These are phyloP conservation scores for Todiramphus saurophagus DNA, from an alignment of 2,113 vertebrate genomes.

Conservation along the genomic window DNA sequence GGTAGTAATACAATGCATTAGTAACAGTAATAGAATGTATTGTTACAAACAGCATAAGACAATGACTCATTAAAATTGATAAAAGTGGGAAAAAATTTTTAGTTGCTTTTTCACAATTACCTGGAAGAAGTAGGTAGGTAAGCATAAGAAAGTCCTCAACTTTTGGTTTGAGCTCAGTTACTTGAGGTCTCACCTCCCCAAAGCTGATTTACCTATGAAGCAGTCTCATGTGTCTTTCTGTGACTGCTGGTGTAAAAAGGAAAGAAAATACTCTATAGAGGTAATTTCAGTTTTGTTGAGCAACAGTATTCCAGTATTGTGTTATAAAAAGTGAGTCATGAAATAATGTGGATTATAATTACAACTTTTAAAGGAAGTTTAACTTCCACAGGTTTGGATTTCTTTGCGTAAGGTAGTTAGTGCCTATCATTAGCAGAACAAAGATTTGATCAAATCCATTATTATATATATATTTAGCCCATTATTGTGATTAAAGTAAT, in stretches of 20 bases:
- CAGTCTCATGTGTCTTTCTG: background rate
- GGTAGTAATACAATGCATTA: background rate
- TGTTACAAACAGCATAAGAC: background rate
- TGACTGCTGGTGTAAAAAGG: background rate
- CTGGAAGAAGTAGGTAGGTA: background rate
- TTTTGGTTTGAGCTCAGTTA: background rate
- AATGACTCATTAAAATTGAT: background rate
- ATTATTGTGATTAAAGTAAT: conserved; percentile 13
- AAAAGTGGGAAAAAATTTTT: background rate
- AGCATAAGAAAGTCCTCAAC: background rate
- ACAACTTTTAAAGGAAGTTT: background rate
- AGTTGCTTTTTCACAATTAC: background rate
- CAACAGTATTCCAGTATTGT: background rate
- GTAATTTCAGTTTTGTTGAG: background rate
- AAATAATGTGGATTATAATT: background rate
- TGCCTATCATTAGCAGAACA: background rate
- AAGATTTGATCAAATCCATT: conserved; percentile 24
- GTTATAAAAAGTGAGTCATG: background rate
- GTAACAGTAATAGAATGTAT: background rate
- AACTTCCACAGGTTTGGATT: background rate
- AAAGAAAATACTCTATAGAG: background rate
- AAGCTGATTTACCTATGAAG: background rate
- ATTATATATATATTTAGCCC: background rate
- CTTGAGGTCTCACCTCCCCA: background rate
- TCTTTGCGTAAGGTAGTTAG: too few species aligned